Percentiles rank a stretch among this genome's conserved stretches.
phyloP scores from a whole-genome alignment of 2,888 invertebrate species.

The Omphaloscelis lunosa region DNA sequence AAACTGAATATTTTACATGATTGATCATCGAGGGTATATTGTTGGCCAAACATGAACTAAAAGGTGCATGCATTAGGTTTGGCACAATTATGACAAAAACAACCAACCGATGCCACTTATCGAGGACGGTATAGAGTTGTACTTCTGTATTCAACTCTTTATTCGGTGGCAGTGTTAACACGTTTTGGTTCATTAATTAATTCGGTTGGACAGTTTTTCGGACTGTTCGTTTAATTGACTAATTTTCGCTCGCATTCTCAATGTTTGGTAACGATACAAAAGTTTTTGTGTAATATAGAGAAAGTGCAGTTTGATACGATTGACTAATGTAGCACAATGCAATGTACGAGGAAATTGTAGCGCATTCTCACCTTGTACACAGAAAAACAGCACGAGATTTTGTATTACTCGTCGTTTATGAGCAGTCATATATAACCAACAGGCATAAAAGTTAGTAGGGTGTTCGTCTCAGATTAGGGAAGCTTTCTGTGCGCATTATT shows the following conservation, averaged over 20 bases:
- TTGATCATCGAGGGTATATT: neutral
- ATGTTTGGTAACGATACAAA: conserved; percentile 45
- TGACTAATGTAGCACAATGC: conserved; percentile 44
- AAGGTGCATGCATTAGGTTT: neutral
- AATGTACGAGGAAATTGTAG: conserved; percentile 27
- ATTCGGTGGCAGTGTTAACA: conserved; percentile 51
- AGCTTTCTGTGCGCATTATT: neutral
- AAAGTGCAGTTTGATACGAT: conserved; percentile 45
- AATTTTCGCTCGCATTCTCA: conserved; percentile 59
- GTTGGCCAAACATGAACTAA: neutral
- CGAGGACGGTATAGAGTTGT: neutral
- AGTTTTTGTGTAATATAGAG: conserved; percentile 43
- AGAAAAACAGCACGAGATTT: conserved; percentile 33
- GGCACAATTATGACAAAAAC: neutral
- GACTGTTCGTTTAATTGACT: conserved; percentile 55
- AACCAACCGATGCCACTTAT: neutral
- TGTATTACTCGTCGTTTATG: conserved; percentile 11
- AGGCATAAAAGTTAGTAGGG: neutral
- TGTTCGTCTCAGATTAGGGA: neutral
- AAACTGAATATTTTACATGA: neutral
- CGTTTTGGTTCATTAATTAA: conserved; percentile 67
- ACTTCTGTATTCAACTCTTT: conserved; percentile 14
- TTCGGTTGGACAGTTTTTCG: conserved; percentile 66
- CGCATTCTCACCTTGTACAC: conserved; percentile 27
- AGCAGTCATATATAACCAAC: conserved; percentile 1